Conservation (phyloP, 1,140 invertebrate species). For the Leptinotarsa texana region DNA sequence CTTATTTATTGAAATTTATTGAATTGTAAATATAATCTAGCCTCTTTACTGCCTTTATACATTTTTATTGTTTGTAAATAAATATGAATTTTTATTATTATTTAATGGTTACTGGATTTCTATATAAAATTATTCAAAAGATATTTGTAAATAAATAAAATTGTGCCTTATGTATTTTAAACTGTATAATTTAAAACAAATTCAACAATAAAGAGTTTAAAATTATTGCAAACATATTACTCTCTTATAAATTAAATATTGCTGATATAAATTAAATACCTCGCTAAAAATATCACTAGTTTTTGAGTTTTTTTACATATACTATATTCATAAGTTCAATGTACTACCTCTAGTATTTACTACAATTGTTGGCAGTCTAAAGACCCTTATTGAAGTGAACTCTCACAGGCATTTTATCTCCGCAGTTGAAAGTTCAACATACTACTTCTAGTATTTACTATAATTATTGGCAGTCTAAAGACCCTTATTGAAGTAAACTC, state of each 20-base stretch:
- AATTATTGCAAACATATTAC: conserved; percentile 6
- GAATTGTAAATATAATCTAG: not conserved
- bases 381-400: conserved; percentile 84
- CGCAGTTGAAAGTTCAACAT: conserved; percentile 58
- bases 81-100: conserved; percentile 12
- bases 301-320: conserved; percentile 35
- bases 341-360: conserved; percentile 32
- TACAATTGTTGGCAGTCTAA: conserved; percentile 58
- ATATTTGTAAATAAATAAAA: conserved; percentile 2
- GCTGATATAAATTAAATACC: not conserved
- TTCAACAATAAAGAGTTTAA: conserved; percentile 4
- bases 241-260: not conserved
- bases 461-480: conserved; percentile 61
- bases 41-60: not conserved
- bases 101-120: conserved; percentile 6
- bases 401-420: conserved; percentile 65
- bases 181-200: conserved; percentile 7
- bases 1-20: not conserved
- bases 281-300: not conserved
- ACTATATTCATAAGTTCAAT: conserved; percentile 40
- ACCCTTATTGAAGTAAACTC: conserved; percentile 82
- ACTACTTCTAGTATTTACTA: conserved; percentile 32
- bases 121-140: not conserved
- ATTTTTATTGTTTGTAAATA: conserved; percentile 6
- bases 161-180: conserved; percentile 14